Evolutionary conservation across 2,888 invertebrate species (phyloP).

Genomic region (Watsonalla binaria): DNA sequence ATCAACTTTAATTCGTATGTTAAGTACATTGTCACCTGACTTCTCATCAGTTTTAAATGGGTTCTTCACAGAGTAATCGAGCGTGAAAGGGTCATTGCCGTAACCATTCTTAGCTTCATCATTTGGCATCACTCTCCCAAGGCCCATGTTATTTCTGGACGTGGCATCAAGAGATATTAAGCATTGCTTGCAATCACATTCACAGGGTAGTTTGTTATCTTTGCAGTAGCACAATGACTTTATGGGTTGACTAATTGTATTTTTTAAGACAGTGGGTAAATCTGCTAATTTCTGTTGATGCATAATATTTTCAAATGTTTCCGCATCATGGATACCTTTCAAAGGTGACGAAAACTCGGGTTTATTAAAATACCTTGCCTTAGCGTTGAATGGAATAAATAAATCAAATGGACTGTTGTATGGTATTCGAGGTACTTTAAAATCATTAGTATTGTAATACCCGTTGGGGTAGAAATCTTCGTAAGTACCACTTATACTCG

Average conservation of each 20-base stretch:
- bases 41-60: not conserved
- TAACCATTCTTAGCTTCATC: constrained; percentile 18
- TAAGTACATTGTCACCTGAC: constrained; percentile 38
- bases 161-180: constrained; percentile 28
- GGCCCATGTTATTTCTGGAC: constrained; percentile 16
- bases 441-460: constrained; percentile 30
- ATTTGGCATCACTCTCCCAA: constrained; percentile 13
- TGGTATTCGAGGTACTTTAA: constrained; percentile 26
- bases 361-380: constrained; percentile 31
- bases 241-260: constrained; percentile 25
- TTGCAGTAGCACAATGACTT: constrained; percentile 52
- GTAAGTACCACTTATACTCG: constrained; percentile 26
- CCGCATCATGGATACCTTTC: constrained; percentile 20
- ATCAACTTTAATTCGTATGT: constrained; percentile 60
- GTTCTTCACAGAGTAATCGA: constrained; percentile 15
- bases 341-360: constrained; percentile 19
- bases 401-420: constrained; percentile 43
- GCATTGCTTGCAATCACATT: constrained; percentile 58
- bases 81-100: not conserved
- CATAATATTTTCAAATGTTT: constrained; percentile 24
- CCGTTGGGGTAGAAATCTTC: constrained; percentile 32
- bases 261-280: constrained; percentile 19
- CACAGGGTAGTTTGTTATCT: constrained; percentile 43
- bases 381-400: constrained; percentile 41
- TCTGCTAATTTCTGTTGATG: constrained; percentile 28